Evolutionary conservation across 1,140 invertebrate species (phyloP).

Genomic region (Luehdorfia chinensis): DNA sequence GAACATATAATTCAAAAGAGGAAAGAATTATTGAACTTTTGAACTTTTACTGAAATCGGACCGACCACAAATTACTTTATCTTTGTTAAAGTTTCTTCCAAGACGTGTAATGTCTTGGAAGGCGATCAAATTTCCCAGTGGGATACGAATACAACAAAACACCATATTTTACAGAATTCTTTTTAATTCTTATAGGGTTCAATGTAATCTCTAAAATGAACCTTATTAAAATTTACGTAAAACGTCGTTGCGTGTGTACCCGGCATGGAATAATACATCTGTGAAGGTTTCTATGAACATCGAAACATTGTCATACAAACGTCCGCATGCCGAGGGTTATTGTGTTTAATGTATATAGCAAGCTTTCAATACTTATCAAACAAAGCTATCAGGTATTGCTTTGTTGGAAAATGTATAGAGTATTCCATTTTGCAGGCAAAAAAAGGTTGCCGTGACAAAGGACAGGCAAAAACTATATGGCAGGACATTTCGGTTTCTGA

Average conservation of each 20-base stretch:
- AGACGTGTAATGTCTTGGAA: background rate
- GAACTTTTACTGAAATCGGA: no score
- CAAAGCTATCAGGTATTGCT: conserved; percentile 5
- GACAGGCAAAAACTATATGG: no score
- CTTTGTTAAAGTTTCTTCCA: conserved; percentile 8
- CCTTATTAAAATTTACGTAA: no score
- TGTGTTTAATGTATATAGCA: background rate
- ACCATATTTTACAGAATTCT: no score
- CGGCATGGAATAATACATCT: background rate
- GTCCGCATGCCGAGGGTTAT: background rate
- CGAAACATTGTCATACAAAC: background rate
- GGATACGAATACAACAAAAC: background rate
- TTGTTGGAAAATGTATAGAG: background rate
- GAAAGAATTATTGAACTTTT: no score
- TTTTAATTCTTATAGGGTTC: no score
- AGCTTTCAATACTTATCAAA: background rate
- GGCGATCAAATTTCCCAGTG: background rate
- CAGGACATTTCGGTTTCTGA: no score
- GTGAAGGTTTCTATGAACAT: background rate
- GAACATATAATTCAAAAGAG: no score
- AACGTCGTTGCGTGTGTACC: no score
- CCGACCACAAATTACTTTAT: conserved; percentile 13
- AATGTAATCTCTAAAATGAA: no score
- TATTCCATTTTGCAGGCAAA: conserved; percentile 1
- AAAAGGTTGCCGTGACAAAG: no score